Conservation (phyloP, 2,888 invertebrate genomes). For the Tenthredo livida region DNA sequence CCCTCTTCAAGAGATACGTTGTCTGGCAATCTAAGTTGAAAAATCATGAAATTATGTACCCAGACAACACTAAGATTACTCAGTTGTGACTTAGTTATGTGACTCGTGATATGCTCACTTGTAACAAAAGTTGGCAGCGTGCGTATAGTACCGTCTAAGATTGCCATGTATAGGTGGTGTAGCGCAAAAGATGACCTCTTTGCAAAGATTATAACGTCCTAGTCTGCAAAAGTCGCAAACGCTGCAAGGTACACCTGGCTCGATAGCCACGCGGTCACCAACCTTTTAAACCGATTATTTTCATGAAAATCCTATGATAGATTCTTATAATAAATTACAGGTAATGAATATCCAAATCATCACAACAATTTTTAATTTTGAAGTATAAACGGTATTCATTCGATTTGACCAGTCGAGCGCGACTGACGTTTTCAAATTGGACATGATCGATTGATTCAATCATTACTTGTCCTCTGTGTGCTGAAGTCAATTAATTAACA, state of each 20-base stretch:
- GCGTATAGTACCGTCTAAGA: constrained; percentile 91
- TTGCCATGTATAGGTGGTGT: constrained; percentile 97
- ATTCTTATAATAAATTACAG: no score
- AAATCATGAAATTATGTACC: constrained; percentile 46
- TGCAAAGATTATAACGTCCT: constrained; percentile 95
- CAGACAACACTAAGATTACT: neutral
- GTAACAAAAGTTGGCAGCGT: constrained; percentile 93
- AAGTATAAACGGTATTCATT: neutral
- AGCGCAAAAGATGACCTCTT: constrained; percentile 94
- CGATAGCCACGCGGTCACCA: constrained; percentile 96
- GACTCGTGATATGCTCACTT: constrained; percentile 82
- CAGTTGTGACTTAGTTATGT: neutral
- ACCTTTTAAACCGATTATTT: constrained; percentile 67
- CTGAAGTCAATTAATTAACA: neutral
- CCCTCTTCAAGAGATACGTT: constrained; percentile 96
- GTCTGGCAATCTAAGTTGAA: constrained; percentile 87
- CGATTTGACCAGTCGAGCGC: neutral
- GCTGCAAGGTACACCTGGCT: constrained; percentile 95
- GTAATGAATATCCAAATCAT: neutral
- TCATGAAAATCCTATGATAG: neutral
- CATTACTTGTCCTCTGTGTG: neutral
- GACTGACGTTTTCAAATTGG: no score
- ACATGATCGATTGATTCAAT: neutral
- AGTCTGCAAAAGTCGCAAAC: constrained; percentile 91
- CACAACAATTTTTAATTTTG: neutral